A percentile compares a stretch with the other conserved stretches of the same genome.
These are phyloP conservation scores for Drosophila meridionalis DNA, from an alignment of 2,888 invertebrate species.

Conservation along the genomic window DNA sequence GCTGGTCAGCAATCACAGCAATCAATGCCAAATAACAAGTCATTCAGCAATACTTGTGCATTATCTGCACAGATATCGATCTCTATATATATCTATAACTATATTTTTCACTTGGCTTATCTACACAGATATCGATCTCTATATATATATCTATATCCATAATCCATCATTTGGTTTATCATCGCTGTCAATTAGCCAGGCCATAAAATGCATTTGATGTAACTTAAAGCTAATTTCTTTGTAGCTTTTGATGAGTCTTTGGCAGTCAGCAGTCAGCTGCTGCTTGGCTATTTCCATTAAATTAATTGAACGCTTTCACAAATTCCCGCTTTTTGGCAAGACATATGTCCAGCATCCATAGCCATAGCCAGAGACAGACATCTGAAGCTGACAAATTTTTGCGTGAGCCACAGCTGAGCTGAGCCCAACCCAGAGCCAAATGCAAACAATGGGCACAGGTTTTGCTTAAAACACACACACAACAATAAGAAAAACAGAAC, in stretches of 20 bases:
- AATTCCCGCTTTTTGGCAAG: constrained; percentile 54
- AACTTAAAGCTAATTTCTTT: constrained; percentile 57
- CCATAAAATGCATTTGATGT: constrained; percentile 32
- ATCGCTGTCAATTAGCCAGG: constrained; percentile 26
- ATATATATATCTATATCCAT: not conserved
- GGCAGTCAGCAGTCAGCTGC: constrained; percentile 37
- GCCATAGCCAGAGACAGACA: constrained; percentile 30
- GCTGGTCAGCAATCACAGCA: constrained; percentile 2
- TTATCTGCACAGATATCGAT: not conserved
- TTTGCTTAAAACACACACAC: constrained; percentile 39
- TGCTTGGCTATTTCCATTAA: constrained; percentile 75
- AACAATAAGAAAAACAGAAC: constrained; percentile 47
- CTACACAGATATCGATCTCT: not conserved
- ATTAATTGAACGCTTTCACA: constrained; percentile 84
- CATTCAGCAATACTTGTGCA: not conserved
- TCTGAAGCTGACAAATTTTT: constrained; percentile 66
- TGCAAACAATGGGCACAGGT: constrained; percentile 56
- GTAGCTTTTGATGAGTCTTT: constrained; percentile 32
- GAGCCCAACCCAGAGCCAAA: constrained; percentile 31
- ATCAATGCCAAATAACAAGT: constrained; percentile 40
- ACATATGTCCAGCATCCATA: constrained; percentile 34
- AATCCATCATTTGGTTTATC: not conserved
- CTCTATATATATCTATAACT: not conserved
- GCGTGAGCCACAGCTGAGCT: constrained; percentile 54
- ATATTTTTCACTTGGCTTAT: too few relatives aligned